These are phyloP conservation scores for Enteromius argenteus DNA, from an alignment of 2,797 vertebrate species.

Conservation along the genomic window DNA sequence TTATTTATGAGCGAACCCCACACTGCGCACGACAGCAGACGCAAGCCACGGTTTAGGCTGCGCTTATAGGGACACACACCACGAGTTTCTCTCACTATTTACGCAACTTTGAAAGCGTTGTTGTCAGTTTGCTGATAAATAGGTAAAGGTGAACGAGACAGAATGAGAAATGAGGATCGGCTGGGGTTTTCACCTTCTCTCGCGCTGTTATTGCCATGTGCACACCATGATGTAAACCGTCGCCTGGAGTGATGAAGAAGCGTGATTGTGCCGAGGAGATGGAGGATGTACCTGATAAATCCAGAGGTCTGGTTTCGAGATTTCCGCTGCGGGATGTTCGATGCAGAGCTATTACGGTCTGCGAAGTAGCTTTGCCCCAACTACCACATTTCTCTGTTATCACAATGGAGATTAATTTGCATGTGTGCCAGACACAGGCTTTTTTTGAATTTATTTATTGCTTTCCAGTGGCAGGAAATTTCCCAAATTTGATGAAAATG, in stretches of 20 bases:
- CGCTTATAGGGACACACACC: slow-evolving; percentile 17
- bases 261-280: slow-evolving; percentile 16
- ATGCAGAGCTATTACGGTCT: slow-evolving; percentile 52
- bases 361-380: slow-evolving; percentile 59
- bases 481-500: slow-evolving; percentile 80
- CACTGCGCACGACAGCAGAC: slow-evolving; percentile 32
- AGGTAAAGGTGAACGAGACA: slow-evolving; percentile 24
- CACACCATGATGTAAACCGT: slow-evolving; percentile 33
- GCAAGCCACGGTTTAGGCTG: slow-evolving; percentile 43
- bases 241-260: slow-evolving; percentile 42
- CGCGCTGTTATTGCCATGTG: slow-evolving; percentile 35
- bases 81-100: slow-evolving; percentile 19
- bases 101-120: slow-evolving; percentile 10
- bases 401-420: slow-evolving; percentile 67
- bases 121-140: slow-evolving; percentile 30
- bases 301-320: slow-evolving; percentile 39
- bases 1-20: slow-evolving; percentile 62
- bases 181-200: slow-evolving; percentile 34
- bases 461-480: slow-evolving; percentile 75
- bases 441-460: slow-evolving; percentile 71
- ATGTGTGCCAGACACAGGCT: slow-evolving; percentile 65
- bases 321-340: slow-evolving; percentile 49
- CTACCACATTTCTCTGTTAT: slow-evolving; percentile 68
- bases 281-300: slow-evolving; percentile 36
- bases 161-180: slow-evolving; percentile 43